A percentile compares a stretch with the other conserved stretches of the same genome.
phyloP scores from a whole-genome alignment of 2,113 vertebrate species.

The Numenius arquata region DNA sequence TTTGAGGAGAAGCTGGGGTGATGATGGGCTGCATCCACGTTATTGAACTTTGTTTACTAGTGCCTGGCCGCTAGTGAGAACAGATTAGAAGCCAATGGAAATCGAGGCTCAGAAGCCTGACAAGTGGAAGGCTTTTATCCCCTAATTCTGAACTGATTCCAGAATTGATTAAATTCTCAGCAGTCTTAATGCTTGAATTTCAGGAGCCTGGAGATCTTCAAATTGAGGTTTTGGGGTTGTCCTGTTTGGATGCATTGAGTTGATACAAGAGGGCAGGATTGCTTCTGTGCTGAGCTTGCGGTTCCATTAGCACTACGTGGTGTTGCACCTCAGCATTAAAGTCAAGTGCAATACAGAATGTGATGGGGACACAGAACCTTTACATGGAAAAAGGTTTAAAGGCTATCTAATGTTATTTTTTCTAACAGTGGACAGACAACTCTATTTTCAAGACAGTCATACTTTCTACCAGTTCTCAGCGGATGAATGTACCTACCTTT shows the following conservation, averaged over 20 bases:
- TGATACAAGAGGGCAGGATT: neutral
- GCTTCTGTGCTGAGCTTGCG: neutral
- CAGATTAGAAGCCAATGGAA: neutral
- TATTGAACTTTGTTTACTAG: neutral
- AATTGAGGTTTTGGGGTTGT: neutral
- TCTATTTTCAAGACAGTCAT: constrained; percentile 90
- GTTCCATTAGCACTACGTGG: neutral
- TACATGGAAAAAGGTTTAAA: neutral
- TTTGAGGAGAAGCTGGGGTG: neutral
- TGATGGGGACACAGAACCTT: neutral
- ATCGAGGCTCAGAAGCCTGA: neutral
- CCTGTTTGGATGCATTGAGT: neutral
- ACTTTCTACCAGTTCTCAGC: constrained; percentile 97
- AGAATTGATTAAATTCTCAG: neutral
- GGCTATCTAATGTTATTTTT: neutral
- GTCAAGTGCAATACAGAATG: neutral
- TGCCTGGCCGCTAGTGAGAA: neutral
- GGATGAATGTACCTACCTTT: constrained; percentile 88
- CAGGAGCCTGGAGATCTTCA: neutral
- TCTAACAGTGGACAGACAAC: constrained; percentile 88
- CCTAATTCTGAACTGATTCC: neutral
- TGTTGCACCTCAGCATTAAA: neutral
- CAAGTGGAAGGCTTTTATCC: neutral
- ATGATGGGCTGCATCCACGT: neutral
- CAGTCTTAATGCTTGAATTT: neutral